Percentiles rank a stretch among this genome's conserved stretches.
phyloP scores from a whole-genome alignment of 2,797 vertebrate genomes.

The Dicrostonyx torquatus region DNA sequence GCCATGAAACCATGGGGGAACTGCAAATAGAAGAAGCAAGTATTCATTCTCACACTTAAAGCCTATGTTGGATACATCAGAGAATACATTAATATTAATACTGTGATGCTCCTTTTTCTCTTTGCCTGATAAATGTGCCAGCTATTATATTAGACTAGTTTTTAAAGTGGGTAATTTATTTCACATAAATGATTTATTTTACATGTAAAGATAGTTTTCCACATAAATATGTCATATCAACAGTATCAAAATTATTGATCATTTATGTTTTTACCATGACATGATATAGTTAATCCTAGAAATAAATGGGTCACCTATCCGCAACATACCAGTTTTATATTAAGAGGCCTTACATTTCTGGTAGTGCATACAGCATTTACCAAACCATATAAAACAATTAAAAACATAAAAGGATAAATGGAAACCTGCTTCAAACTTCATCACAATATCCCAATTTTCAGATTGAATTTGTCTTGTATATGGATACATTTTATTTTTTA shows the following conservation, averaged over 20 bases:
- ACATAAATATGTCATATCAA: background rate
- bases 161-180: background rate
- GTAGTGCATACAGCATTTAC: background rate
- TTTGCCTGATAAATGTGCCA: background rate
- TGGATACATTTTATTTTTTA: background rate
- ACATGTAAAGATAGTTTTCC: background rate
- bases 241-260: background rate
- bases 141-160: background rate
- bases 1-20: slow-evolving; percentile 65
- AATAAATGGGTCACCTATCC: background rate
- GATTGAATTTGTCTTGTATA: background rate
- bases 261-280: background rate
- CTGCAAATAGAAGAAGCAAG: slow-evolving; percentile 8
- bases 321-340: background rate
- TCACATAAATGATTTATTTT: background rate
- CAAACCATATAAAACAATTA: background rate
- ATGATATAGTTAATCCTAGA: background rate
- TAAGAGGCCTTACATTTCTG: background rate
- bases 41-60: background rate
- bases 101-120: background rate
- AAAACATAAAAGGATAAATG: slow-evolving; percentile 24
- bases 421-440: background rate
- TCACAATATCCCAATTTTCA: background rate
- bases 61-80: background rate
- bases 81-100: background rate